These are phyloP conservation scores for Hydraecia micacea DNA, from an alignment of 2,888 invertebrate species.

Conservation along the genomic window DNA sequence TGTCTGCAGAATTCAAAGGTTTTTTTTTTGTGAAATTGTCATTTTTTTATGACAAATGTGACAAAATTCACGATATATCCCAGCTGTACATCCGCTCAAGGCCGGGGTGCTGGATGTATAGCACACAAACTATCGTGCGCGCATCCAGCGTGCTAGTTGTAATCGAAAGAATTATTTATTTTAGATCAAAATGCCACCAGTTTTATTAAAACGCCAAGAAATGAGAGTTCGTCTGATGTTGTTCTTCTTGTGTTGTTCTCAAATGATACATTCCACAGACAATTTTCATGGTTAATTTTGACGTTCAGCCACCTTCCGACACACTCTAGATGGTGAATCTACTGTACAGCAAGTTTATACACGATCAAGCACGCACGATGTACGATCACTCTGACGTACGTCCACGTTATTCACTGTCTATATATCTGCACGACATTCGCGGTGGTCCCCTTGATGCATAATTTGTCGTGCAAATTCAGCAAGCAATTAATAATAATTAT, in stretches of 20 bases:
- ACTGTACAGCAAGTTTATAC: neutral
- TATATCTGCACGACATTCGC: neutral
- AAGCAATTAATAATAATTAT: too few relatives aligned
- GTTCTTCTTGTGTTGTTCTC: too few relatives aligned
- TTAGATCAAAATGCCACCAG: neutral
- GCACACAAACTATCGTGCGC: neutral
- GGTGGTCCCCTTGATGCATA: too few relatives aligned
- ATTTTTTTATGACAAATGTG: too few relatives aligned
- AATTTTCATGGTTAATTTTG: neutral
- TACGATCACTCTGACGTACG: neutral
- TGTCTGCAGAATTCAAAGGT: too few relatives aligned
- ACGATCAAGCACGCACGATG: neutral
- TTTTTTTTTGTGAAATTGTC: too few relatives aligned
- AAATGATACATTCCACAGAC: too few relatives aligned
- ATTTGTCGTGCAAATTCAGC: too few relatives aligned
- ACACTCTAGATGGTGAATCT: neutral
- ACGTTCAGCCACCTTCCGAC: neutral
- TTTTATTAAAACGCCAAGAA: neutral
- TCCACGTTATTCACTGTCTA: neutral
- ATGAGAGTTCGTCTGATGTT: neutral
- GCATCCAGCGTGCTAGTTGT: conserved; percentile 1
- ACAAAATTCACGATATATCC: neutral
- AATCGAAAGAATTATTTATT: neutral
- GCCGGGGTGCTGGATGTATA: neutral
- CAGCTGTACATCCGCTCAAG: neutral